Base-by-base conservation (phyloP, 2,888 invertebrate genomes). In the Enoplolaimus lenunculus region DNA sequence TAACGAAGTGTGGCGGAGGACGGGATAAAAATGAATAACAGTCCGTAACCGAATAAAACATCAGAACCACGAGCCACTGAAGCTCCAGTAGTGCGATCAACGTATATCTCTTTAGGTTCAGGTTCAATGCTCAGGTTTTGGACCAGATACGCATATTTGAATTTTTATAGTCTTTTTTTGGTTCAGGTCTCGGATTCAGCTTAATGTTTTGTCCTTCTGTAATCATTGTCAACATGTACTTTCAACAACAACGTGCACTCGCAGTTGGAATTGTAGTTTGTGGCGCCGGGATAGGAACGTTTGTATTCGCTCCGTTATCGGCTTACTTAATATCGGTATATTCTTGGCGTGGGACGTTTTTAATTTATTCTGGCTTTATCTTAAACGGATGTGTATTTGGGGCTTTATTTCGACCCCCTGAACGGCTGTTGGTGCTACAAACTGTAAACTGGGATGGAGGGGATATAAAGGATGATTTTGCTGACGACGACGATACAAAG, bases 171-270 rank as follows among this genome's bases (percentile, higher is more conserved):
- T 30, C 16, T 69, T 70, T 74, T 70, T 35, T 69, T 64, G 70
- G 75, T 78, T 0, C 79, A 87, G 94, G 94, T 62, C 83, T 93
- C 68, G 97, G 98, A 26, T 91, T 97, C 77, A 97, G 97, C 0
- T 86, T 98, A 74, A 95, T 98, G 80, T 98, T 97, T 81, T 85
- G 98, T 72, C 97, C 98, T 0, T 95, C 97, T 70, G 97, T 97
- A 76, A 94, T 97, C 70, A 91, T 91, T 80, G 97, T 98, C 45
- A 93, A 94, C 1, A 90, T 90, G 76, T 98, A 97, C 85, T 98
- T 98, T 80, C 94, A 98, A 81, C 89, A 90, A 77, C 88, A 87
- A 77, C 86, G 97, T 70, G 91, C 95, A 57, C 86, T 97, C 77
- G 97, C 98, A 2, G 98, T 95, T 0, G 97, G 93, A 28, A 89